Evolutionary conservation across 2,888 invertebrate genomes (phyloP).

Genomic region (Idaea straminata): DNA sequence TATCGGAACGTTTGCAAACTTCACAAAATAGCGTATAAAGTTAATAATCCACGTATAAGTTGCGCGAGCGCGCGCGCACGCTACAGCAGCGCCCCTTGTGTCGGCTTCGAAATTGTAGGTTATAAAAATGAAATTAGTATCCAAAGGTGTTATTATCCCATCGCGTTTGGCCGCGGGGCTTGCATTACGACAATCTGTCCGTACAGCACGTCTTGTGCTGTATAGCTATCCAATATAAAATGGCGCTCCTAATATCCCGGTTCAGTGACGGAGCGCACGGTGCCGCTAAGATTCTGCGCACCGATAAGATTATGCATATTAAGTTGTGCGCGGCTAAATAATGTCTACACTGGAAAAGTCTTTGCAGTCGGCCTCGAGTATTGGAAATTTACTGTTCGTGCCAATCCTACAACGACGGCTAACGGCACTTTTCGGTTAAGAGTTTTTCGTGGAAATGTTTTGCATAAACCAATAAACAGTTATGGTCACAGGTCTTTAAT

Average conservation of each 20-base stretch:
- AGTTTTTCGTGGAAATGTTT: constrained; percentile 53
- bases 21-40: constrained; percentile 78
- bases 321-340: constrained; percentile 76
- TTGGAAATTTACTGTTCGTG: constrained; percentile 66
- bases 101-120: constrained; percentile 80
- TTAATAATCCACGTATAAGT: constrained; percentile 78
- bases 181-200: constrained; percentile 81
- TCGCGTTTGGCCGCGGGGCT: constrained; percentile 79
- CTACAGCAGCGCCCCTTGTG: constrained; percentile 79
- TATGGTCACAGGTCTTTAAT: constrained; percentile 16
- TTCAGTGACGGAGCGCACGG: constrained; percentile 71
- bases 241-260: constrained; percentile 80
- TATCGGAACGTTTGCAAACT: constrained; percentile 76
- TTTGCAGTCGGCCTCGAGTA: constrained; percentile 54
- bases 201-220: constrained; percentile 80
- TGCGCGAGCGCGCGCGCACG: constrained; percentile 72
- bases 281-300: constrained; percentile 73
- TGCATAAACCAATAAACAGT: constrained; percentile 38
- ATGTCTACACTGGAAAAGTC: constrained; percentile 75
- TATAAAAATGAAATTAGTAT: constrained; percentile 81
- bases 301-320: constrained; percentile 81
- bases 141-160: constrained; percentile 80
- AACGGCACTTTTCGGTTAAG: constrained; percentile 50
- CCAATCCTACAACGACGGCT: constrained; percentile 49
- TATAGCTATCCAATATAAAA: constrained; percentile 80